phyloP scores from a whole-genome alignment of 2,113 vertebrate species.

The Mungos mungo region DNA sequence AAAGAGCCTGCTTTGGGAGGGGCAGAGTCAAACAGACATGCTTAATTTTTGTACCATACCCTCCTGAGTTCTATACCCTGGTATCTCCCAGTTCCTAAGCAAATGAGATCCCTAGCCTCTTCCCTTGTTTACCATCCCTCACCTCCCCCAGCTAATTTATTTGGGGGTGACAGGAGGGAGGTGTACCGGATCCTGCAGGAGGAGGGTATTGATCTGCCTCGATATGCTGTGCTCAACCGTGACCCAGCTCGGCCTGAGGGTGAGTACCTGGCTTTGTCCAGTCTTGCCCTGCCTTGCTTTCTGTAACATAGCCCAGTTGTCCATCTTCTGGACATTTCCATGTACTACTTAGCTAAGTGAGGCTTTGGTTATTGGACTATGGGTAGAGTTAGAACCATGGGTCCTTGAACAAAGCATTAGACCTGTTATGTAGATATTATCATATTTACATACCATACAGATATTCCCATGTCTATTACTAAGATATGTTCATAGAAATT shows the following conservation, averaged over 20 bases:
- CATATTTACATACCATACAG: background rate
- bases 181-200: slow-evolving; percentile 98
- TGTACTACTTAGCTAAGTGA: background rate
- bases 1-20: background rate
- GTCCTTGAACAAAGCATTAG: slow-evolving; percentile 1
- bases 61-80: background rate
- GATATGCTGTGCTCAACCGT: slow-evolving; percentile 96
- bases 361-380: slow-evolving; percentile 21
- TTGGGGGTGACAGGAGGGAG: slow-evolving; percentile 89
- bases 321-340: background rate
- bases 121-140: background rate
- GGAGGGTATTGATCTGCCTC: slow-evolving; percentile 97
- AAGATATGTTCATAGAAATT: background rate
- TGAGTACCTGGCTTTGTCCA: slow-evolving; percentile 79
- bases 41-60: background rate
- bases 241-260: slow-evolving; percentile 97
- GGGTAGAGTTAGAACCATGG: background rate
- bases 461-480: background rate
- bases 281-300: background rate
- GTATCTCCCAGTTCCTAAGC: background rate
- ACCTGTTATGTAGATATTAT: background rate
- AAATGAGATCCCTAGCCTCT: slow-evolving; percentile 35
- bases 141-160: slow-evolving; percentile 70
- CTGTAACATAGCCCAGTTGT: background rate
- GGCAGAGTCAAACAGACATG: background rate